Percentiles rank a stretch among this genome's conserved stretches.
Conservation (phyloP, 2,888 invertebrate genomes). For the Sussaba pulchella region DNA sequence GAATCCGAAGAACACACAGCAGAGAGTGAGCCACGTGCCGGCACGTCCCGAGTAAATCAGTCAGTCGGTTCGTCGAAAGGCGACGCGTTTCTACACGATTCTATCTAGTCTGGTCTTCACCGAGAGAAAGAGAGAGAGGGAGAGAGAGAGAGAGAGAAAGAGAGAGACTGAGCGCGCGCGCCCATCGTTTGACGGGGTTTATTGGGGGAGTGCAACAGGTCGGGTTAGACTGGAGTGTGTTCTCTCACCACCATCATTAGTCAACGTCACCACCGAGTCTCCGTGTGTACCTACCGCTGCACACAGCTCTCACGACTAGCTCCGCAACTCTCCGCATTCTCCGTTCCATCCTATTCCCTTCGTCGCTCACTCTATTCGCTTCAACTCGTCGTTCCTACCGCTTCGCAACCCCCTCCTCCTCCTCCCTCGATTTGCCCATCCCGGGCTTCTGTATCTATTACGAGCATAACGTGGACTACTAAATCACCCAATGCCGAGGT, state of each 20-base stretch:
- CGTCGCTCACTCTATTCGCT: constrained; percentile 61
- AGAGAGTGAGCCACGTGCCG: constrained; percentile 58
- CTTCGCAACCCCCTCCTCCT: constrained; percentile 60
- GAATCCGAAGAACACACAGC: constrained; percentile 38
- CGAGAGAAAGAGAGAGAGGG: background rate
- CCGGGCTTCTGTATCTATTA: constrained; percentile 77
- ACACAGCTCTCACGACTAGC: constrained; percentile 62
- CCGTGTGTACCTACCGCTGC: constrained; percentile 65
- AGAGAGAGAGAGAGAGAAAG: constrained; percentile 53
- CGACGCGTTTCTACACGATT: constrained; percentile 77
- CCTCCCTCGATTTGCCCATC: constrained; percentile 67
- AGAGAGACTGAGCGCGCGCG: constrained; percentile 43
- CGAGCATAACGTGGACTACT: constrained; percentile 77
- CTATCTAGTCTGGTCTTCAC: constrained; percentile 76
- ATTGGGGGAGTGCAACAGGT: constrained; percentile 84
- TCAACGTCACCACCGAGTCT: constrained; percentile 82
- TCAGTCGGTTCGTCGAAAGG: constrained; percentile 76
- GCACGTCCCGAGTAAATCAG: constrained; percentile 69
- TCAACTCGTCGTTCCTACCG: constrained; percentile 63
- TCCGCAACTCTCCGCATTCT: constrained; percentile 62
- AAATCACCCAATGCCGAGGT: constrained; percentile 74
- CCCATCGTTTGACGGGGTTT: constrained; percentile 82
- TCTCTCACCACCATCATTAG: constrained; percentile 84
- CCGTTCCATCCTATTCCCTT: constrained; percentile 61
- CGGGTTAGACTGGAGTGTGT: constrained; percentile 83